Evolutionary conservation across 2,797 vertebrate genomes (phyloP).

Genomic region (Tiaroga cobitis): DNA sequence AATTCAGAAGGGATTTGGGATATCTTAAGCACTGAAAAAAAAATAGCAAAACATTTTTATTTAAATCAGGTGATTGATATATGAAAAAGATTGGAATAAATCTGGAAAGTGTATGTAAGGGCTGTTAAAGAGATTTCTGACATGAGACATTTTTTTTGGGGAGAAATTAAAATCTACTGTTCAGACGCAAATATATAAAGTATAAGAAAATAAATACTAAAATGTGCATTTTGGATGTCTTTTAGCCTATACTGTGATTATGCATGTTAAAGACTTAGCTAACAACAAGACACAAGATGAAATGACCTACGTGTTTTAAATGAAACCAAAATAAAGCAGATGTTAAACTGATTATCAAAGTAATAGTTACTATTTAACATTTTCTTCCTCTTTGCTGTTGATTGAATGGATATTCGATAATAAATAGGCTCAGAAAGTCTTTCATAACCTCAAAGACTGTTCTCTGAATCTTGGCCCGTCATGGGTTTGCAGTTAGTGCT

Average conservation of each 20-base stretch:
- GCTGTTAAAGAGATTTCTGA: neutral
- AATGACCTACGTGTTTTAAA: slow-evolving; percentile 19
- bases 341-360: slow-evolving; percentile 51
- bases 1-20: neutral
- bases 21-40: neutral
- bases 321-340: slow-evolving; percentile 46
- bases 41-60: neutral
- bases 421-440: slow-evolving; percentile 69
- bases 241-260: neutral
- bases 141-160: too few species aligned
- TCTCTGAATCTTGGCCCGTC: slow-evolving; percentile 63
- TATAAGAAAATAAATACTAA: neutral
- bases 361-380: slow-evolving; percentile 44
- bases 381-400: slow-evolving; percentile 71
- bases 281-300: neutral
- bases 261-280: neutral
- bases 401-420: slow-evolving; percentile 74
- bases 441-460: slow-evolving; percentile 66
- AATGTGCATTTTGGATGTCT: neutral
- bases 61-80: neutral
- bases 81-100: neutral
- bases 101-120: neutral
- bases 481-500: slow-evolving; percentile 60
- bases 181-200: neutral
- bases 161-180: neutral